Percentiles rank a stretch among this genome's conserved stretches.
Evolutionary conservation across 53 echinoderm and acorn worm species (phyloP).

Genomic region (Temnopleurus reevesii): DNA sequence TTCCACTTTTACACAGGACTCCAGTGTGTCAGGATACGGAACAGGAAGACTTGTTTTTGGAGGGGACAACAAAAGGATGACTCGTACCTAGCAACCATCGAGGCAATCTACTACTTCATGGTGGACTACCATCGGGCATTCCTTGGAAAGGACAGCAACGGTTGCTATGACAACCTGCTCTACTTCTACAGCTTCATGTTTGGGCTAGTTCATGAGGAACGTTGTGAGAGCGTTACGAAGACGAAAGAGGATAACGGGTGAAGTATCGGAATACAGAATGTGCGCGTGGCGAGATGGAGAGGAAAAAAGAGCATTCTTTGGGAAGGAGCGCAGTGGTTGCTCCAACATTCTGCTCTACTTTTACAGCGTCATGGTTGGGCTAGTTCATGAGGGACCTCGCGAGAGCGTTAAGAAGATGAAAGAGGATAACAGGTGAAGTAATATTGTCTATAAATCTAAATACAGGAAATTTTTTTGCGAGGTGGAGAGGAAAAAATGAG

Average conservation of each 20-base stretch:
- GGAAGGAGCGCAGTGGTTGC: constrained; percentile 38
- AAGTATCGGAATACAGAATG: not conserved
- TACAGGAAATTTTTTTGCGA: no score
- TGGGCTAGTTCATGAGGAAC: constrained; percentile 64
- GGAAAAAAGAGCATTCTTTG: constrained; percentile 49
- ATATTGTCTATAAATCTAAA: constrained; percentile 12
- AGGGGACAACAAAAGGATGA: constrained; percentile 76
- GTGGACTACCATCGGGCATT: constrained; percentile 68
- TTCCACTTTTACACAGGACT: constrained; percentile 56
- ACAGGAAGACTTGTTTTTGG: constrained; percentile 85
- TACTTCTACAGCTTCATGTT: constrained; percentile 92
- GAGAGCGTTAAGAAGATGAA: constrained; percentile 22
- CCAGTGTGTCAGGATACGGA: constrained; percentile 70
- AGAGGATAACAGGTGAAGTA: constrained; percentile 23
- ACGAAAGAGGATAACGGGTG: constrained; percentile 45
- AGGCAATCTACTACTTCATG: constrained; percentile 95
- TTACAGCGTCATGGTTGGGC: constrained; percentile 79
- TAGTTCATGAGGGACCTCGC: constrained; percentile 61
- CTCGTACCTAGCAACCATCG: constrained; percentile 91
- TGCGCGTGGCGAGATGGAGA: not conserved
- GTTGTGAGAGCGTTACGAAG: not conserved
- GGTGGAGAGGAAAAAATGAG: no score
- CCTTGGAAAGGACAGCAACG: constrained; percentile 16
- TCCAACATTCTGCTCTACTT: constrained; percentile 93
- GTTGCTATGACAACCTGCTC: constrained; percentile 87